A percentile compares a stretch with the other conserved stretches of the same genome.
Conservation (phyloP, 2,888 invertebrate genomes). For the Drosophila crucigera region DNA sequence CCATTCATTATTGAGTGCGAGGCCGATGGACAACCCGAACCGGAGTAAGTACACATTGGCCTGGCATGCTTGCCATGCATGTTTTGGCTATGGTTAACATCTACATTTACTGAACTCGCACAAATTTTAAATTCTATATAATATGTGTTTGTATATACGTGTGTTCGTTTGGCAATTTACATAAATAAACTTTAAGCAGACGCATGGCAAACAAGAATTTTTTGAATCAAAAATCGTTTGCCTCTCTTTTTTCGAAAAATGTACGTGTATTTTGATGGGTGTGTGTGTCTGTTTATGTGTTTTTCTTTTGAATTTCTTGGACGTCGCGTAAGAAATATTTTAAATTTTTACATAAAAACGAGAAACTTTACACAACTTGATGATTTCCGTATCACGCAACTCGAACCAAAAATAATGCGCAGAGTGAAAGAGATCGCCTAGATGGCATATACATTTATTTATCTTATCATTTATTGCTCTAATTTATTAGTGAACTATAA, state of each 20-base stretch:
- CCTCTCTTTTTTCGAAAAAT: neutral
- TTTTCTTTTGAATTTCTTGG: constrained; percentile 25
- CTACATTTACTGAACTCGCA: neutral
- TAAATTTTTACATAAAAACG: constrained; percentile 36
- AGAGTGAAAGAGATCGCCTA: neutral
- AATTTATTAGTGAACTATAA: neutral
- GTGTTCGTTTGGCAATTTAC: constrained; percentile 33
- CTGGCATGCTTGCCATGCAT: neutral
- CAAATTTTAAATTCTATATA: neutral
- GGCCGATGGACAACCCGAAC: constrained; percentile 97
- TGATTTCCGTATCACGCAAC: neutral
- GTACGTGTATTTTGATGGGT: neutral
- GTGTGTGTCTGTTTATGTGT: neutral
- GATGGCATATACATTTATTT: neutral
- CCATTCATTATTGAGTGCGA: constrained; percentile 98
- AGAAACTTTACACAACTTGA: constrained; percentile 15
- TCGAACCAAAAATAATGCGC: neutral
- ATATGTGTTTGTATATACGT: neutral
- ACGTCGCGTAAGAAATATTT: constrained; percentile 52
- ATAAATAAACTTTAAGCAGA: constrained; percentile 68
- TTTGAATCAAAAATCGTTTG: constrained; percentile 33
- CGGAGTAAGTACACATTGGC: constrained; percentile 89
- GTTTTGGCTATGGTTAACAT: neutral
- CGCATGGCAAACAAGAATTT: constrained; percentile 28
- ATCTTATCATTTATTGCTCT: neutral